phyloP scores from a whole-genome alignment of 2,113 vertebrate species.

The Nerophis lumbriciformis region DNA sequence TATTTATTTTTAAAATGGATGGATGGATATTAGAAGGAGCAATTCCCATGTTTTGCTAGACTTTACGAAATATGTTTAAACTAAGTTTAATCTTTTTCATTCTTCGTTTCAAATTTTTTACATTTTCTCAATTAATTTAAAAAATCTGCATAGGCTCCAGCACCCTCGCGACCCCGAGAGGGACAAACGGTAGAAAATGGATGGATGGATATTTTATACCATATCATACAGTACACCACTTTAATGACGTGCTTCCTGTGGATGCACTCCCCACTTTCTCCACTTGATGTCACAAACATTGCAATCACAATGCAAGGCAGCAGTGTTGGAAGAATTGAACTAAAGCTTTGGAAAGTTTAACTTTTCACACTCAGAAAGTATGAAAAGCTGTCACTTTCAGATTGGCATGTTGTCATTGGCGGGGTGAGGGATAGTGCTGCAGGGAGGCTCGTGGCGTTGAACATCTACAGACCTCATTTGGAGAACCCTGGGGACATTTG shows the following conservation, averaged over 20 bases:
- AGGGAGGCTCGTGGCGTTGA: slow-evolving; percentile 28
- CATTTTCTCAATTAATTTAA: no score
- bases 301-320: slow-evolving; percentile 42
- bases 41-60: no score
- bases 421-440: slow-evolving; percentile 32
- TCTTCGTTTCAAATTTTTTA: no score
- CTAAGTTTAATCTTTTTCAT: no score
- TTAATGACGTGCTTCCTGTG: neutral
- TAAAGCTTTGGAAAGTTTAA: neutral
- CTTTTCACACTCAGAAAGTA: slow-evolving; percentile 1
- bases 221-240: no score
- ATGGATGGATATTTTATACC: no score
- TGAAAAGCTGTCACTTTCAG: slow-evolving; percentile 15
- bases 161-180: no score
- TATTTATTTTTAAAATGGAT: no score
- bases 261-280: slow-evolving; percentile 55
- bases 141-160: no score
- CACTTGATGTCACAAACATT: slow-evolving; percentile 73
- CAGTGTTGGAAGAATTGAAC: slow-evolving; percentile 2
- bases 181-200: no score
- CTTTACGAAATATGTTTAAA: no score
- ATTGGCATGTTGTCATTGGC: slow-evolving; percentile 45
- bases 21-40: no score
- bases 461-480: slow-evolving; percentile 38
- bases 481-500: slow-evolving; percentile 43